Percentiles rank a stretch among this genome's conserved stretches.
phyloP scores from a whole-genome alignment of 2,797 vertebrate genomes.

The Lutjanus argentimaculatus region DNA sequence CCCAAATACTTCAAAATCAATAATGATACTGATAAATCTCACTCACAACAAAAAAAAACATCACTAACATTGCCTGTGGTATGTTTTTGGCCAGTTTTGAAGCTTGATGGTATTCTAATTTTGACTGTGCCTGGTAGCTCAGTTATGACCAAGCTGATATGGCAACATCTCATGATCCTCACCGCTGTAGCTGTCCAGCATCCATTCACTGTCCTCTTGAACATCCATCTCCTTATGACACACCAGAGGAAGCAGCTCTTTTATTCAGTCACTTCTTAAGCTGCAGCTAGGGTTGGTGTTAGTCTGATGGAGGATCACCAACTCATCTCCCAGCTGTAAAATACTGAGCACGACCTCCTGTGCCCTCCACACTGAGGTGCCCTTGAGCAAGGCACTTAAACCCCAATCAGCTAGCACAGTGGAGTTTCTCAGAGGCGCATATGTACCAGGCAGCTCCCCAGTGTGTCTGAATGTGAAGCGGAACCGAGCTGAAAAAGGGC shows the following conservation, averaged over 20 bases:
- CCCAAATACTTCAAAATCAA: background rate
- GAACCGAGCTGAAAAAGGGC: constrained; percentile 67
- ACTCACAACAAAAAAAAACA: background rate
- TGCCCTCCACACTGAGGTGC: constrained; percentile 27
- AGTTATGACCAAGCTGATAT: background rate
- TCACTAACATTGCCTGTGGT: background rate
- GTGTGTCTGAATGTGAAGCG: constrained; percentile 57
- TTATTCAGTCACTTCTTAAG: no score
- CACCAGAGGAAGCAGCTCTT: no score
- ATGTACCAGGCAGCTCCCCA: constrained; percentile 55
- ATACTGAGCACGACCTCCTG: constrained; percentile 14
- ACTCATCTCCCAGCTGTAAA: constrained; percentile 31
- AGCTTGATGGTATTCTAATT: background rate
- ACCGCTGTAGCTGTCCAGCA: background rate
- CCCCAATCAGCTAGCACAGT: constrained; percentile 20
- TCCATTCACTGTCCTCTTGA: no score
- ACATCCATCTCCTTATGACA: no score
- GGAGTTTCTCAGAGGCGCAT: constrained; percentile 52
- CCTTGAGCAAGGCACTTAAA: constrained; percentile 67
- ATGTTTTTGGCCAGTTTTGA: background rate
- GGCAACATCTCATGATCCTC: constrained; percentile 7
- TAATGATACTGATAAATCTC: background rate
- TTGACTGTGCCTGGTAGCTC: background rate
- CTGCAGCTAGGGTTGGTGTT: no score
- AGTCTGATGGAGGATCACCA: constrained; percentile 2